Evolutionary conservation across 2,888 invertebrate species (phyloP).

Genomic region (Escarpia spicata): DNA sequence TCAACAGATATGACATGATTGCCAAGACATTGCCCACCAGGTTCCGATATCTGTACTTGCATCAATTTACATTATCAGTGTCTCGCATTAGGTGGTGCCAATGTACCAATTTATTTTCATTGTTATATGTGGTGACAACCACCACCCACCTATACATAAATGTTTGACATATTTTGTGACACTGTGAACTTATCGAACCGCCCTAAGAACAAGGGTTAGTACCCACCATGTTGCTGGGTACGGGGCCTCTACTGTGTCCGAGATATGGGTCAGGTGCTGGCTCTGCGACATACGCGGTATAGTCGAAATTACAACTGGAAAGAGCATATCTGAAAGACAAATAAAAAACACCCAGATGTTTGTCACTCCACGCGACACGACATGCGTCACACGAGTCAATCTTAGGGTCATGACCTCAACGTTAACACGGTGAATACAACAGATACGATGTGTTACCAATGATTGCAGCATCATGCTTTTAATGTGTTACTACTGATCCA

Average conservation of each 20-base stretch:
- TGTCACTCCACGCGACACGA: background rate
- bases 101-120: too few species aligned
- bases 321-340: slow-evolving; percentile 31
- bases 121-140: too few species aligned
- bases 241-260: slow-evolving; percentile 93
- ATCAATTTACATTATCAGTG: too few species aligned
- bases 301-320: slow-evolving; percentile 79
- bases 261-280: slow-evolving; percentile 84
- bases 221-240: slow-evolving; percentile 94
- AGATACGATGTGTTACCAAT: background rate
- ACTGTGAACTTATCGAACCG: too few species aligned
- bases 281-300: slow-evolving; percentile 66
- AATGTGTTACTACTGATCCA: background rate
- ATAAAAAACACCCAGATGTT: background rate
- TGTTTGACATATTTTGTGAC: too few species aligned
- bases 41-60: too few species aligned
- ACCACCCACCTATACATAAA: too few species aligned
- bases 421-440: slow-evolving; percentile 1
- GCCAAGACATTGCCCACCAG: too few species aligned
- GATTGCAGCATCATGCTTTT: background rate
- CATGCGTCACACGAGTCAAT: background rate
- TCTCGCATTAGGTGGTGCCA: too few species aligned
- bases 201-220: too few species aligned
- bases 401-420: background rate
- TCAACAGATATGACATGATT: too few species aligned